Percentiles rank a stretch among this genome's conserved stretches.
These are phyloP conservation scores for Triops longicaudatus DNA, from an alignment of 1,140 invertebrate genomes.

Conservation along the genomic window DNA sequence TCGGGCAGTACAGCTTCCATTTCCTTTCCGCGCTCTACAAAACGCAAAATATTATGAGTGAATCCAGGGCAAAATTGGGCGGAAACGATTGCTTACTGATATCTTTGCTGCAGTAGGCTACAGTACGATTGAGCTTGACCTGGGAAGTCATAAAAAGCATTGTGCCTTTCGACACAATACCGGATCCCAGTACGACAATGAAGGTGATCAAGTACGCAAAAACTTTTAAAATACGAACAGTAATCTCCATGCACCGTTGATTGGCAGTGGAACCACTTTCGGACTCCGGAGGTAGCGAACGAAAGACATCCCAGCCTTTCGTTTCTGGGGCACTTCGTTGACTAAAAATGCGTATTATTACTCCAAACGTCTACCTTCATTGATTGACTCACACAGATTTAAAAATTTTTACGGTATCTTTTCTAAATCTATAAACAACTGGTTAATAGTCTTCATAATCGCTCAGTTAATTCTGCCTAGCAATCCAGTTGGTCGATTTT, in stretches of 20 bases:
- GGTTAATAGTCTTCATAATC: too few relatives aligned
- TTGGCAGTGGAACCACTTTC: constrained; percentile 81
- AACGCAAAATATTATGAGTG: constrained; percentile 29
- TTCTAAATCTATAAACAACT: too few relatives aligned
- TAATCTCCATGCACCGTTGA: constrained; percentile 73
- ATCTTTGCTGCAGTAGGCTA: constrained; percentile 71
- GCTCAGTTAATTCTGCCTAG: too few relatives aligned
- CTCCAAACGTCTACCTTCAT: too few relatives aligned
- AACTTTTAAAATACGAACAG: constrained; percentile 75
- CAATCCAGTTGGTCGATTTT: too few relatives aligned
- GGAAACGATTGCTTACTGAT: background rate
- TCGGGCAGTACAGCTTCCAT: constrained; percentile 67
- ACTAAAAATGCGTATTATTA: constrained; percentile 43
- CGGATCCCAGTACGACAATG: constrained; percentile 66
- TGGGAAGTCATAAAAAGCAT: constrained; percentile 87
- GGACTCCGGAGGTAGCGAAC: constrained; percentile 74
- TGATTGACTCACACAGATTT: too few relatives aligned
- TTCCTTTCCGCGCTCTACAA: constrained; percentile 68
- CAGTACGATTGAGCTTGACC: constrained; percentile 59
- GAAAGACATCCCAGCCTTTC: constrained; percentile 93
- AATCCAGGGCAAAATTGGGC: background rate
- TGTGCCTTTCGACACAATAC: constrained; percentile 75
- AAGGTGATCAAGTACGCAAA: constrained; percentile 76
- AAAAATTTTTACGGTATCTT: too few relatives aligned
- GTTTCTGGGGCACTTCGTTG: constrained; percentile 74